phyloP scores from a whole-genome alignment of 1,140 invertebrate genomes.

The Psilanteris sp. region DNA sequence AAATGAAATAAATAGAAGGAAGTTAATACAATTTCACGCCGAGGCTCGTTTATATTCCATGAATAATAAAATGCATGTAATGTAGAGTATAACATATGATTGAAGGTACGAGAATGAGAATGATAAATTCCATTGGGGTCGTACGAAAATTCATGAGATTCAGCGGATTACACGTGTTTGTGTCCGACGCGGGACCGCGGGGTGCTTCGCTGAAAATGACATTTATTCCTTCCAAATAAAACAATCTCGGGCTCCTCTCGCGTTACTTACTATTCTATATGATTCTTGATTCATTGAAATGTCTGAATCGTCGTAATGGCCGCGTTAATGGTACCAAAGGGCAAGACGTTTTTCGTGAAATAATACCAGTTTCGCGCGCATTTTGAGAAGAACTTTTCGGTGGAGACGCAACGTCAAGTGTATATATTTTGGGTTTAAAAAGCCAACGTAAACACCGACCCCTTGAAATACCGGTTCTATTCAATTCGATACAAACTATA shows the following conservation, averaged over 20 bases:
- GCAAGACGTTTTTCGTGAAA: too few relatives aligned
- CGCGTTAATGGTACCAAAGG: too few relatives aligned
- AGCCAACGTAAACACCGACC: too few relatives aligned
- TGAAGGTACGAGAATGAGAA: slow-evolving; percentile 57
- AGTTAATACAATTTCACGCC: slow-evolving; percentile 35
- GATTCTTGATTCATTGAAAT: slow-evolving; percentile 41
- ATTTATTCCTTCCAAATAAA: slow-evolving; percentile 60
- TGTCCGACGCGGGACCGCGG: slow-evolving; percentile 47
- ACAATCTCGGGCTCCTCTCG: slow-evolving; percentile 47
- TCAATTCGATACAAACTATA: too few relatives aligned
- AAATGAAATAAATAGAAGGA: slow-evolving; percentile 36
- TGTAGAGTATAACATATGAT: slow-evolving; percentile 58
- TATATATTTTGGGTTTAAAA: too few relatives aligned
- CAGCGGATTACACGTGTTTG: slow-evolving; percentile 62
- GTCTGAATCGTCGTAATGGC: slow-evolving; percentile 8
- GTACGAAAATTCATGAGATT: slow-evolving; percentile 64
- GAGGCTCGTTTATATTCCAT: slow-evolving; percentile 56
- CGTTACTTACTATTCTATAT: slow-evolving; percentile 31
- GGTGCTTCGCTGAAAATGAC: slow-evolving; percentile 40
- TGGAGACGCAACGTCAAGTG: too few relatives aligned
- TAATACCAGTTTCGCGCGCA: too few relatives aligned
- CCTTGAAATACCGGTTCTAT: too few relatives aligned
- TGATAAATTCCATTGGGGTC: slow-evolving; percentile 63
- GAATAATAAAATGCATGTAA: slow-evolving; percentile 59
- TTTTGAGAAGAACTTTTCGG: too few relatives aligned